Base-by-base conservation (phyloP, 2,888 invertebrate genomes). In the Epirrhoe alternata region DNA sequence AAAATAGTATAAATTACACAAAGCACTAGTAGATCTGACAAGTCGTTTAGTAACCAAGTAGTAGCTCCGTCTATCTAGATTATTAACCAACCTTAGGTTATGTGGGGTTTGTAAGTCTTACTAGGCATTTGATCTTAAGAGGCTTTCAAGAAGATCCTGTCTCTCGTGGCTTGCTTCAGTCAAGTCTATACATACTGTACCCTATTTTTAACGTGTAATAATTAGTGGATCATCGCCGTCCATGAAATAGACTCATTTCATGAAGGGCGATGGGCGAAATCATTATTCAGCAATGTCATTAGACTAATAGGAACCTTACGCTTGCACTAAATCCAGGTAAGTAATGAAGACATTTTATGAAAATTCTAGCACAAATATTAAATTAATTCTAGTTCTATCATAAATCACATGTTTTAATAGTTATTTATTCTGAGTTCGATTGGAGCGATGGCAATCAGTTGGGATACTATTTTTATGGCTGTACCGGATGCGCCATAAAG, bases 401-500 rank as follows among this genome's bases (percentile, higher is more conserved):
- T 86, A 86, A 87, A 86, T 88, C 81, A 82, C 80, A 81, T 71
- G 77, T 85, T 89, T 90, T 89, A 88, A 89, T 89, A 86, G 85
- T 86, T 85, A 86, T 88, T 89, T 84, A 86, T 86, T 83, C 83
- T 78, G 80, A 83, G 82, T 81, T 80, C 80, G 84, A 85, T 82
- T 86, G 83, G 83, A 83, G 81, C 86, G 87, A 88, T 85, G 80
- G 86, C 89, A 89, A 90, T 90, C 90, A 87, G 85, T 83, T 80
- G 81, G 83, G 82, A 87, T 84, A 88, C 89, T 89, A 90, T 86
- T 91, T 90, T 91, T 90, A 91, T 86, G 86, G 84, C 83, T 84
- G 86, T 86, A 85, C 86, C 88, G 86, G 89, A 88, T 88, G 88
- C 85, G 88, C 88, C 82, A 90, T 91, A 91, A 91, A 91, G 85